These are phyloP conservation scores for Momotus momota DNA, from an alignment of 2,797 vertebrate genomes.

Conservation along the genomic window DNA sequence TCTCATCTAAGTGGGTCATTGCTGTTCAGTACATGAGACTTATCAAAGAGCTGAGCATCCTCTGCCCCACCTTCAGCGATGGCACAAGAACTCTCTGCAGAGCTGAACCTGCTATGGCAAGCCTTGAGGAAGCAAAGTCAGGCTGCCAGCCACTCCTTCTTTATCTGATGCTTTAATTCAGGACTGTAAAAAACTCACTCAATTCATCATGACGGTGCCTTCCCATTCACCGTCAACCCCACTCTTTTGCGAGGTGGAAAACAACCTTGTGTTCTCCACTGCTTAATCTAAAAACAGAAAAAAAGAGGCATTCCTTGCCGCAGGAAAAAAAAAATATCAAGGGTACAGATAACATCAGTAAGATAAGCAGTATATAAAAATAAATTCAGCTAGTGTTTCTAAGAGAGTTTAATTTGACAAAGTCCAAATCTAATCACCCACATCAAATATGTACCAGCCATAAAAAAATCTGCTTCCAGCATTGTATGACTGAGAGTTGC, in stretches of 20 bases:
- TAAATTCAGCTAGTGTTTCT: constrained; percentile 23
- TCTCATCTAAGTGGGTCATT: neutral
- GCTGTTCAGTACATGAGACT: neutral
- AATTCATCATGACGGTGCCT: neutral
- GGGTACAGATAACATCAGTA: constrained; percentile 1
- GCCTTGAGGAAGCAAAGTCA: neutral
- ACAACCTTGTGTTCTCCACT: neutral
- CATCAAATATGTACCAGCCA: neutral
- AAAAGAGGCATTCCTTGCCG: neutral
- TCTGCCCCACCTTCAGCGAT: neutral
- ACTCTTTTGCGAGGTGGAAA: neutral
- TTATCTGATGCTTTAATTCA: constrained; percentile 53
- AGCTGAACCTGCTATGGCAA: neutral
- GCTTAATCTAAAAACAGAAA: constrained; percentile 11
- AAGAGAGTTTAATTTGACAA: constrained; percentile 35
- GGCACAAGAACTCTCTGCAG: neutral
- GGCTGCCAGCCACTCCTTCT: constrained; percentile 38
- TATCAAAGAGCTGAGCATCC: constrained; percentile 20
- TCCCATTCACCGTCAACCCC: neutral
- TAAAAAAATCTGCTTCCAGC: neutral
- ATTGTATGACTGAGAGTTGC: neutral
- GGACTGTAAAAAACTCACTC: neutral
- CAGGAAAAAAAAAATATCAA: neutral
- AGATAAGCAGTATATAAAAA: constrained; percentile 48
- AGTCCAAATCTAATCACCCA: constrained; percentile 25